Percentiles rank a stretch among this genome's conserved stretches.
phyloP scores from a whole-genome alignment of 2,797 vertebrate species.

The Cyclura pinguis region DNA sequence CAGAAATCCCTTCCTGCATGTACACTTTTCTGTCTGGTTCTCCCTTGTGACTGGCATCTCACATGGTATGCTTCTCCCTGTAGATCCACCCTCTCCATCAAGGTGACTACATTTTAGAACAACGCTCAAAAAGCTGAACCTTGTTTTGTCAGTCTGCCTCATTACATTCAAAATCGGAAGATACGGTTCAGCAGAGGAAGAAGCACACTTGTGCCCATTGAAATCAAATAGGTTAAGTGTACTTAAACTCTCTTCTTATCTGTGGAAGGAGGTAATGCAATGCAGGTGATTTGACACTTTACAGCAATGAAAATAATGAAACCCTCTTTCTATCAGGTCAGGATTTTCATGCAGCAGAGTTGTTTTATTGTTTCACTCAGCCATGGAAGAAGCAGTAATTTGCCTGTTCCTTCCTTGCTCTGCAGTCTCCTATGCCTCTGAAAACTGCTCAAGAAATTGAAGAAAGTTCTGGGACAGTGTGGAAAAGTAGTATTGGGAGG shows the following conservation, averaged over 20 bases:
- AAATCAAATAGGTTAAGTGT: background rate
- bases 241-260: background rate
- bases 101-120: background rate
- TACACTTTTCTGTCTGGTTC: background rate
- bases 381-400: background rate
- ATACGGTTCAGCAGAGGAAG: background rate
- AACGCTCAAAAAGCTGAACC: background rate
- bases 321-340: background rate
- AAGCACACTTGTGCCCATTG: background rate
- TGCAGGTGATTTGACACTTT: conserved; percentile 20
- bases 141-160: background rate
- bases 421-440: background rate
- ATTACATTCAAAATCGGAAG: conserved; percentile 54
- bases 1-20: background rate
- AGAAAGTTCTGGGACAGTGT: background rate
- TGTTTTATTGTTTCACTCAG: background rate
- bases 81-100: background rate
- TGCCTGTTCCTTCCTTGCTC: background rate
- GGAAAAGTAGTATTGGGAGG: background rate
- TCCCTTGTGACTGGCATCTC: background rate
- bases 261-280: conserved; percentile 5
- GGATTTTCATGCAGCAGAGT: background rate
- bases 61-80: background rate
- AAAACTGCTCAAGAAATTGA: background rate
- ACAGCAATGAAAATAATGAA: background rate